Evolutionary conservation across 2,113 vertebrate genomes (phyloP).

Genomic region (Erythrocebus patas): DNA sequence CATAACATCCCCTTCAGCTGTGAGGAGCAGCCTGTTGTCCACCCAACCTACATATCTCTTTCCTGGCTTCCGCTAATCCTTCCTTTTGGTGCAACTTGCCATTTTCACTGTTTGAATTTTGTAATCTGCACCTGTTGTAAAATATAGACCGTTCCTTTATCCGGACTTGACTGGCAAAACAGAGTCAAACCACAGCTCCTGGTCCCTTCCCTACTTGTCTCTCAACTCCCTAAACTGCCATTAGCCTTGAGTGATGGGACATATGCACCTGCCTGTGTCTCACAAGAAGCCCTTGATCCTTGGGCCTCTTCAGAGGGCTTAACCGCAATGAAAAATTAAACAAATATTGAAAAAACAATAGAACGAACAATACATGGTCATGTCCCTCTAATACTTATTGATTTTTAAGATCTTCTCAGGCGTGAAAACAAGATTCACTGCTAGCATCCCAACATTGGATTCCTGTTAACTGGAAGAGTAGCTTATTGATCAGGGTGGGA

Average conservation of each 20-base stretch:
- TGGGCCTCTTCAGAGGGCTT: neutral
- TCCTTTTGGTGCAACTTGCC: neutral
- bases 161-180: neutral
- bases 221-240: accelerated
- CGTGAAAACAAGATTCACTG: constrained; percentile 47
- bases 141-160: neutral
- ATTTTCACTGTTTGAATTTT: neutral
- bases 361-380: constrained; percentile 36
- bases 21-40: neutral
- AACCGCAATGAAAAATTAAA: neutral
- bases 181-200: neutral
- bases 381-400: constrained; percentile 50
- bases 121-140: neutral
- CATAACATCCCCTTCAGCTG: no score
- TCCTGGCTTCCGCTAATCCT: neutral
- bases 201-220: neutral
- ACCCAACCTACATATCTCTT: neutral
- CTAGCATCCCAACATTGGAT: neutral
- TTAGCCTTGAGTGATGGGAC: neutral
- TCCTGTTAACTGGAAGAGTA: constrained; percentile 28
- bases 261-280: neutral
- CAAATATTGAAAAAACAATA: constrained; percentile 59
- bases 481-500: neutral
- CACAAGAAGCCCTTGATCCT: neutral
- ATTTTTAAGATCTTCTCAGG: constrained; percentile 54